These are phyloP conservation scores for Larimichthys crocea DNA, from an alignment of 2,113 vertebrate species.

Conservation along the genomic window DNA sequence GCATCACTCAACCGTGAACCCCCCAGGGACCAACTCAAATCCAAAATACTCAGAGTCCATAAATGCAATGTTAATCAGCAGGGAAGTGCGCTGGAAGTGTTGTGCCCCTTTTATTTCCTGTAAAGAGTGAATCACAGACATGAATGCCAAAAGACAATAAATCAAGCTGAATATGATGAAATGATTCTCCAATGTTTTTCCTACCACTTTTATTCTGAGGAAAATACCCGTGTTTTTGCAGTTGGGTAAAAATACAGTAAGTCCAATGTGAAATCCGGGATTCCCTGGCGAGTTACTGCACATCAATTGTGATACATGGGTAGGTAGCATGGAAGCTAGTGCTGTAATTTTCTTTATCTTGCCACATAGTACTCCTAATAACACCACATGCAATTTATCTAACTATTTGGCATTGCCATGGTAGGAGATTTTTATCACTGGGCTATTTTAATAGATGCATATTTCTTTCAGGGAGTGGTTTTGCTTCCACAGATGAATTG, in stretches of 20 bases:
- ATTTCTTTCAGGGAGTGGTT: slow-evolving; percentile 26
- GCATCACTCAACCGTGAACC: background rate
- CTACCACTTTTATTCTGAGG: background rate
- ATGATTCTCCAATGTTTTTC: background rate
- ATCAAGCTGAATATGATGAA: background rate
- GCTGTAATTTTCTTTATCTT: slow-evolving; percentile 28
- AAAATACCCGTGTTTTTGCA: background rate
- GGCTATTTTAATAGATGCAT: slow-evolving; percentile 35
- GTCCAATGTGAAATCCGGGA: background rate
- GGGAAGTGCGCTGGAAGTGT: background rate
- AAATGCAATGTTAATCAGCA: background rate
- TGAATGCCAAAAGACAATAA: slow-evolving; percentile 19
- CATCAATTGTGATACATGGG: too few species aligned
- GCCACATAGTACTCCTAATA: slow-evolving; percentile 18
- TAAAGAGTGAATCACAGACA: slow-evolving; percentile 20
- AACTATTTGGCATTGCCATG: slow-evolving; percentile 12
- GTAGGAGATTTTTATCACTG: slow-evolving; percentile 2
- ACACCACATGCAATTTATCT: slow-evolving; percentile 15
- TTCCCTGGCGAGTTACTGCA: background rate
- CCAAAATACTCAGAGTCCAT: background rate
- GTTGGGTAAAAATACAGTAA: background rate
- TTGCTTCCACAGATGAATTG: slow-evolving; percentile 40
- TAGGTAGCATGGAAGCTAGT: background rate
- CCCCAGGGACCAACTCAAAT: background rate
- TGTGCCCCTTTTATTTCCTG: slow-evolving; percentile 6